Base-by-base conservation (phyloP, 2,888 invertebrate genomes). In the Phyllotreta cruciferae region DNA sequence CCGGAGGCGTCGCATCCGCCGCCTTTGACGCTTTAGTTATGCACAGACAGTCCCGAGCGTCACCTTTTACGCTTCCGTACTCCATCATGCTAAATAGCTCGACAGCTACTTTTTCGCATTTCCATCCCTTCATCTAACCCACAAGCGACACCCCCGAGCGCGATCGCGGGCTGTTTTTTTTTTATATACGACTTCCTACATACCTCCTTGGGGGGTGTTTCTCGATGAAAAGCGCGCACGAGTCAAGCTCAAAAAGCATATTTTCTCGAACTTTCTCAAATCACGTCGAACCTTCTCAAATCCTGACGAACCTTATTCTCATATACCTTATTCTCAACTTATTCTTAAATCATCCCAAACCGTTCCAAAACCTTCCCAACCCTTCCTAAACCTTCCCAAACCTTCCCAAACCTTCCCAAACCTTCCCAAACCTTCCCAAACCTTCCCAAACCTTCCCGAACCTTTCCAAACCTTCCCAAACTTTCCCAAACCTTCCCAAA, bases 11-110 rank as follows among this genome's bases (percentile, higher is more conserved):
- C 60, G 41, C 34, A 47, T 6, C 62, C 71, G 69, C 60, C 65
- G 62, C 63, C 66, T 64, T 64, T 70, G 68, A 67, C 70, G 70
- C 67, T 71, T 73, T 74, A 74, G 74, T 76, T 76, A 75, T 75
- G 74, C 74, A 74, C 68, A 73, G 74, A 69, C 75, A 72, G 74
- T 73, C 71, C 66, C 74, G 68, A 69, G 70, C 72, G 74, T 76
- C 74, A 75, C 74, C 74, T 74, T 75, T 75, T 72, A 71, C 74
- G 74, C 75, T 68, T 69, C 71, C 70, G 70, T 67, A 74, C 76
- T 75, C 73, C 74, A 73, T 77, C 75, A 74, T 72, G 69, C 69
- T 70, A 75, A 76, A 76, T 72, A 75, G 72, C 74, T 24, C 24
- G 75, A 75, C 74, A 75, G 74, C 75, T 71, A 75, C 75, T 75